Evolutionary conservation across 2,113 vertebrate genomes (phyloP), one percentile per base, ranked within the genome.

Genomic region (Buteo buteo): DNA sequence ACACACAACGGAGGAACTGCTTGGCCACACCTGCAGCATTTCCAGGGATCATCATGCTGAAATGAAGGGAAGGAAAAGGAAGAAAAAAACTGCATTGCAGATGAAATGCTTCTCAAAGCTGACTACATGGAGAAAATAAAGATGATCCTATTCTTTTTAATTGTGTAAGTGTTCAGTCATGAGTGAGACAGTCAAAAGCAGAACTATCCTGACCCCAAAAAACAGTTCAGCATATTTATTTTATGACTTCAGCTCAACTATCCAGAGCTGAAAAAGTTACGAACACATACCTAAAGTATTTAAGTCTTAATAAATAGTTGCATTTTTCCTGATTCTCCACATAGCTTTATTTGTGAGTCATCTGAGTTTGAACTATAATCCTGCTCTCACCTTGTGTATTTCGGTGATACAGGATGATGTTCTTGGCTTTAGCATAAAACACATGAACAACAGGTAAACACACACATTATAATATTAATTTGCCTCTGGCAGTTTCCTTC

Each of bases 21-120:
- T 99, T 99, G 82, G 99, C 99, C 95, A 99, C 99, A 72, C 99
- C 99, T 15, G 99, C 99, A 40, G 99, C 99, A 70, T 99, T 99
- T 94, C 99, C 99, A 24, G 99, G 99, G 79, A 99, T 99, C 98
- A 99, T 98, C 99, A 99, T 99, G 94, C 99, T 99, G 86, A 36
- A 73, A 82, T 3, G 6, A 88, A 73, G 29, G 73, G 15, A 81
- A 82, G 50, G 38, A 82, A 71, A 58, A 66, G 11, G 32, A 84
- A 71, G 10, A 74, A 59, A 91, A 36, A 72, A 71, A 84, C 13
- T 52, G 20, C 42, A 26, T 4, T 80, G 44, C 54, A 66, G 36
- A 61, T 65, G 4, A 61, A 94, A 92, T 49, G 45, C 28, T 89
- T 72, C 24, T 71, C 62, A 87, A 71, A 65, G 26, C 24, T 85